Evolutionary conservation across 2,888 invertebrate genomes (phyloP).

Genomic region (Yponomeuta sedellus): DNA sequence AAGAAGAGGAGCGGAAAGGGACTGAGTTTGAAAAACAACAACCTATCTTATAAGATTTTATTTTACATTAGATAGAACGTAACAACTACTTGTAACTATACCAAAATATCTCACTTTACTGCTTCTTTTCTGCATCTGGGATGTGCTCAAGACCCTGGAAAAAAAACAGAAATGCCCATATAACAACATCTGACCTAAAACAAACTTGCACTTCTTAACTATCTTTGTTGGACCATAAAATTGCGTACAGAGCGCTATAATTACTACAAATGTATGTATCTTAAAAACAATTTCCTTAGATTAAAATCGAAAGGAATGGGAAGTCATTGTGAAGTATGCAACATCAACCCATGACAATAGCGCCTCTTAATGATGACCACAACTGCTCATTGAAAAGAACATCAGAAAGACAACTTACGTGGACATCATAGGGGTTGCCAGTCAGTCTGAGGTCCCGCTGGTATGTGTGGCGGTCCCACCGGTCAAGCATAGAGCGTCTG

Average conservation of each 20-base stretch:
- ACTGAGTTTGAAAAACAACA: neutral
- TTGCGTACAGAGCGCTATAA: too few species aligned
- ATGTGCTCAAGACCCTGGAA: conserved; percentile 78
- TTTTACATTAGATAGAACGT: conserved; percentile 13
- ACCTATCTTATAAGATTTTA: conserved; percentile 16
- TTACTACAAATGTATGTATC: too few species aligned
- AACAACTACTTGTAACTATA: neutral
- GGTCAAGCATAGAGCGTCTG: conserved; percentile 69
- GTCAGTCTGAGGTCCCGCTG: conserved; percentile 78
- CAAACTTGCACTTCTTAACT: neutral
- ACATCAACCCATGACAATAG: too few species aligned
- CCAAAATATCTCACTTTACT: neutral
- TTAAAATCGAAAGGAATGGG: too few species aligned
- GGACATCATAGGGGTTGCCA: conserved; percentile 77
- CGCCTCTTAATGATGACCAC: too few species aligned
- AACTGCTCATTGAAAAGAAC: too few species aligned
- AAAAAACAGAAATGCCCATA: conserved; percentile 30
- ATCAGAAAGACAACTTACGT: conserved; percentile 52
- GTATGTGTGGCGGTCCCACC: conserved; percentile 74
- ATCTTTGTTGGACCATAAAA: neutral
- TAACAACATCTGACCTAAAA: neutral
- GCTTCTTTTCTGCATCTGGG: conserved; percentile 46
- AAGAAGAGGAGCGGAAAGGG: neutral
- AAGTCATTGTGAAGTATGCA: too few species aligned
- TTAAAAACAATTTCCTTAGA: too few species aligned